Conservation (phyloP, 2,888 invertebrate species). For the Folsomia candida region DNA sequence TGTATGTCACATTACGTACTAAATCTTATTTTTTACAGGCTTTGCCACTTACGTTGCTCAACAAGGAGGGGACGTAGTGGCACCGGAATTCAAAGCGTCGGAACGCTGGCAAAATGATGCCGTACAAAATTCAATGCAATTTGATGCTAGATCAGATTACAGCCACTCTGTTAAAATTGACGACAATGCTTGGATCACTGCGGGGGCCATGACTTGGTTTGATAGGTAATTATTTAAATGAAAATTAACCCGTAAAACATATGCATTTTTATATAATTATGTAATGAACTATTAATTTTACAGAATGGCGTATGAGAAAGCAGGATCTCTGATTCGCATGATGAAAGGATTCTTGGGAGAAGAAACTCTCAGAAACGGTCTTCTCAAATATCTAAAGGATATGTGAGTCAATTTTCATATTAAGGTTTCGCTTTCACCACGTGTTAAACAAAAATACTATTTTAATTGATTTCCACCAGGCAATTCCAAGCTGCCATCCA, state of each 20-base stretch:
- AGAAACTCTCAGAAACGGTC: slow-evolving; percentile 19
- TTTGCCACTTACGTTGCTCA: slow-evolving; percentile 41
- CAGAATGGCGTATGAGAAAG: slow-evolving; percentile 43
- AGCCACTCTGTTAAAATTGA: slow-evolving; percentile 43
- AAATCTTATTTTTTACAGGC: too few species aligned
- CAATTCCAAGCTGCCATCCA: slow-evolving; percentile 36
- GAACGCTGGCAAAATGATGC: slow-evolving; percentile 39
- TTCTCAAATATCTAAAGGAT: slow-evolving; percentile 26
- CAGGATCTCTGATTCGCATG: slow-evolving; percentile 43
- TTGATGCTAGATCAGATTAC: slow-evolving; percentile 34
- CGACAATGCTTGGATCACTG: slow-evolving; percentile 28
- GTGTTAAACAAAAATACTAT: too few species aligned
- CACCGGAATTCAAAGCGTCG: slow-evolving; percentile 37
- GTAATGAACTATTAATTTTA: too few species aligned
- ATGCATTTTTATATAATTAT: too few species aligned
- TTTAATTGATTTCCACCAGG: slow-evolving; percentile 26
- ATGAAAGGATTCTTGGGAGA: slow-evolving; percentile 38
- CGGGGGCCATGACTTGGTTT: slow-evolving; percentile 36
- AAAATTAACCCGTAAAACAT: too few species aligned
- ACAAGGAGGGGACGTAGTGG: slow-evolving; percentile 25
- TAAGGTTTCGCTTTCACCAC: neutral
- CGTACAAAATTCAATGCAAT: slow-evolving; percentile 37
- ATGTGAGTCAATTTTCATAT: slow-evolving; percentile 14
- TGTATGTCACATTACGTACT: too few species aligned
- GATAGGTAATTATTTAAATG: too few species aligned